These are phyloP conservation scores for Caenorhabditis uteleia DNA, from an alignment of 2,888 invertebrate species.

Conservation along the genomic window DNA sequence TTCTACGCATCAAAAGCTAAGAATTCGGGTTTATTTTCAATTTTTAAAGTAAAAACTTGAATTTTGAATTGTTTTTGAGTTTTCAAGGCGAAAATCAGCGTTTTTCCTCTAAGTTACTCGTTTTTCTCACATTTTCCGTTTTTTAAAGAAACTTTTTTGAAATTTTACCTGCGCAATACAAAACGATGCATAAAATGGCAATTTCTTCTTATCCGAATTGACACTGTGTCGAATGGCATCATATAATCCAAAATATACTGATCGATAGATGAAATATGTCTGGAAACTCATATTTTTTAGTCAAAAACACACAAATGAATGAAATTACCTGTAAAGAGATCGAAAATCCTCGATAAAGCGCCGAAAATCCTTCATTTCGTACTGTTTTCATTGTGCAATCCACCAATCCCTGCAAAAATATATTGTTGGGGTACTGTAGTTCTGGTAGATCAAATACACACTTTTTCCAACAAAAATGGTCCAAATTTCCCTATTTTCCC, in stretches of 20 bases:
- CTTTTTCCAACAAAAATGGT: neutral
- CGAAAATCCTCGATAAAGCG: conserved; percentile 89
- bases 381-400: conserved; percentile 76
- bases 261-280: conserved; percentile 82
- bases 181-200: conserved; percentile 88
- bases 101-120: too few species aligned
- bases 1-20: too few species aligned
- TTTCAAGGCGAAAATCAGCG: too few species aligned
- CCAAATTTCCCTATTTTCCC: too few species aligned
- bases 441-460: neutral
- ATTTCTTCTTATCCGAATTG: conserved; percentile 79
- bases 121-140: neutral
- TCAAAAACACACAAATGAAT: neutral
- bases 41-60: too few species aligned
- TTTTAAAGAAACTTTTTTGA: neutral
- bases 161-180: conserved; percentile 74
- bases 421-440: neutral
- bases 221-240: conserved; percentile 83
- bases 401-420: conserved; percentile 37
- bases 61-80: too few species aligned
- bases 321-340: conserved; percentile 85
- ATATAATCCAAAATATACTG: conserved; percentile 91
- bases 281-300: conserved; percentile 13
- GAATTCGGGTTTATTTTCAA: too few species aligned
- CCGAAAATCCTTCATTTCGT: conserved; percentile 80